Evolutionary conservation across 2,113 vertebrate species (phyloP).

Genomic region (Camelus bactrianus): DNA sequence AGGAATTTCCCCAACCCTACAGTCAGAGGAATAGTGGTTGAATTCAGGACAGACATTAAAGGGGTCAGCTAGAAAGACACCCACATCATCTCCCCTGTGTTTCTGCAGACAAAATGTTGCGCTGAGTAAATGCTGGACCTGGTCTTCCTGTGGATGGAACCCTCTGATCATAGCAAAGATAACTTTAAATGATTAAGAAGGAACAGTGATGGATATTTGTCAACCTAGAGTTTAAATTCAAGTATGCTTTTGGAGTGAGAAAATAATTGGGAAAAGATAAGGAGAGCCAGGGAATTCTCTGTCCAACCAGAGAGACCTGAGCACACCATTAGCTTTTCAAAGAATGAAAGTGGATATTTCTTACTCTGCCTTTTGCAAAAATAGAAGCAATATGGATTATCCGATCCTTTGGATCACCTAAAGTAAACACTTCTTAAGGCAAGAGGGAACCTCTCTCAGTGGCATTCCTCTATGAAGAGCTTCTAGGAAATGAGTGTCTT

Average conservation of each 20-base stretch:
- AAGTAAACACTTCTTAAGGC: neutral
- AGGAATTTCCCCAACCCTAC: neutral
- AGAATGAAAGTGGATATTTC: neutral
- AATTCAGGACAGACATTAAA: neutral
- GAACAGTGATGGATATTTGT: neutral
- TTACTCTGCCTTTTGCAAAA: neutral
- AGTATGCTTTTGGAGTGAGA: neutral
- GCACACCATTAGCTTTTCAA: neutral
- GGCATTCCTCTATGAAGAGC: neutral
- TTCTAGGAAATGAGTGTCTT: neutral
- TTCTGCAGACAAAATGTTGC: neutral
- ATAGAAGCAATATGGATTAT: neutral
- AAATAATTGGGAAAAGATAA: neutral
- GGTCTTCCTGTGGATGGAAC: neutral
- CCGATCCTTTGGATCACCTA: neutral
- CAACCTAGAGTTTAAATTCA: neutral
- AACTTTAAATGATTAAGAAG: neutral
- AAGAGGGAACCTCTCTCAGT: neutral
- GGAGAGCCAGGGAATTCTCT: neutral
- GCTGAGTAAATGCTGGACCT: neutral
- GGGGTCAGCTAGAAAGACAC: neutral
- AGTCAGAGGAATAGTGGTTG: neutral
- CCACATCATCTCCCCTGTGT: neutral
- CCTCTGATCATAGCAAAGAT: neutral
- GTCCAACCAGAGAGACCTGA: neutral